Base-by-base conservation (phyloP, 2,888 invertebrate species). In the Tachina fera region DNA sequence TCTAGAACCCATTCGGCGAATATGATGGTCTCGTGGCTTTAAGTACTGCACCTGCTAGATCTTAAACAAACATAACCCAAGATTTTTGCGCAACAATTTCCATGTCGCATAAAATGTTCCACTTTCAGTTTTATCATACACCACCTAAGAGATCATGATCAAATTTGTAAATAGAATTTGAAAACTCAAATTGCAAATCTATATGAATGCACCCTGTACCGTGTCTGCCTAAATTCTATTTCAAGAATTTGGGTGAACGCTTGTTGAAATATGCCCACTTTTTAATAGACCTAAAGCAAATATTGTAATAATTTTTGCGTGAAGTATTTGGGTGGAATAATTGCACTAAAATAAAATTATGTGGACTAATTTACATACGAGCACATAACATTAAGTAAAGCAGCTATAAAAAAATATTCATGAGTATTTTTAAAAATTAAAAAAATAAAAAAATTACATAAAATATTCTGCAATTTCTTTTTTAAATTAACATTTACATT, bases 241-340 rank as follows among this genome's bases (percentile, higher is more conserved):
- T 75, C 22, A 68, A 70, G 81, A 53, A 74, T 14, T 61, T 67
- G 13, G 45, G 61, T 39, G n/a, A 51, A 41, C 49, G 76, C 67
- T 56, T 9, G 49, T 43, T 51, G 4, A n/a, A 61, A 53, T 51
- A 3, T 22, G 43, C 41, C 56, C 13, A 51, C 13, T 70, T 51
- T 13, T 49, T n/a, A 71, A 31, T 45, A 45, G 43, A 16, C n/a
- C 16, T 31, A 68, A 49, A 41, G 19, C 19, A 72, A 41, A 31
- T 31, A 31, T 31, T 31, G 31, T 51, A 70, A 61, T n/a, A 61
- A 56, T 70, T 81, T 68, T 53, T n/a, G 53, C 51, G 8, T 68
- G 19, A 68, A 22, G 22, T 75, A 70, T 81, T 68, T 70, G 56
- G 75, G 61, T 56, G 19, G 45, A 14, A 61, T 70, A 16, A 58